Conservation (phyloP, 2,888 invertebrate species). For the Drosophila kambysellisi region DNA sequence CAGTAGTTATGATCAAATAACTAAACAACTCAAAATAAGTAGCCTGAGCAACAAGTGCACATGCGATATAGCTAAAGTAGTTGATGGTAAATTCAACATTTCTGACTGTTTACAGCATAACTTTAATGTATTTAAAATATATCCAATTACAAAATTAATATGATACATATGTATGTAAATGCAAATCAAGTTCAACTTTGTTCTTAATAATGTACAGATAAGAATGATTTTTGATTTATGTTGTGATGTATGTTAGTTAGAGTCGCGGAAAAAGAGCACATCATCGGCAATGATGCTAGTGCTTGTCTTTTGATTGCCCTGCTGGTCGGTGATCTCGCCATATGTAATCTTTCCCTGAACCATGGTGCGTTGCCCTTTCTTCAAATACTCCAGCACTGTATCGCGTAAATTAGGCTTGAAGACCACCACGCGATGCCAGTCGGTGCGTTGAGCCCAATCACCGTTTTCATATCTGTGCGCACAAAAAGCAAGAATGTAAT, state of each 20-base stretch:
- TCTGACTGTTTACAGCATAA: neutral
- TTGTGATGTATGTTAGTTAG: conserved; percentile 48
- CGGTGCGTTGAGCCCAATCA: conserved; percentile 93
- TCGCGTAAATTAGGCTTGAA: conserved; percentile 94
- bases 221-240: conserved; percentile 18
- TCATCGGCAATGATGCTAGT: conserved; percentile 95
- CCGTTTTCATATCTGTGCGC: conserved; percentile 88
- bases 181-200: conserved; percentile 65
- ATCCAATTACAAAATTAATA: conserved; percentile 27
- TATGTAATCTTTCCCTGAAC: conserved; percentile 93
- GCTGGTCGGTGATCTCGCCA: conserved; percentile 92
- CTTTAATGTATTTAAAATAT: conserved; percentile 5
- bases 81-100: neutral
- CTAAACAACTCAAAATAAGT: neutral
- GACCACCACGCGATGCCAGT: conserved; percentile 96
- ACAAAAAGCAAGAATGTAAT: neutral
- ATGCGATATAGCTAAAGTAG: conserved; percentile 10
- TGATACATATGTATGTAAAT: conserved; percentile 54
- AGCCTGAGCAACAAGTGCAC: conserved; percentile 12
- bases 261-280: conserved; percentile 91
- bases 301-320: conserved; percentile 90
- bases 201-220: conserved; percentile 53
- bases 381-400: conserved; percentile 91
- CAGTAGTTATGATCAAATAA: conserved; percentile 6
- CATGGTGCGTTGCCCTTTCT: conserved; percentile 94